A percentile compares a stretch with the other conserved stretches of the same genome.
Conservation (phyloP, 2,113 vertebrate genomes). For the Girardinichthys multiradiatus region DNA sequence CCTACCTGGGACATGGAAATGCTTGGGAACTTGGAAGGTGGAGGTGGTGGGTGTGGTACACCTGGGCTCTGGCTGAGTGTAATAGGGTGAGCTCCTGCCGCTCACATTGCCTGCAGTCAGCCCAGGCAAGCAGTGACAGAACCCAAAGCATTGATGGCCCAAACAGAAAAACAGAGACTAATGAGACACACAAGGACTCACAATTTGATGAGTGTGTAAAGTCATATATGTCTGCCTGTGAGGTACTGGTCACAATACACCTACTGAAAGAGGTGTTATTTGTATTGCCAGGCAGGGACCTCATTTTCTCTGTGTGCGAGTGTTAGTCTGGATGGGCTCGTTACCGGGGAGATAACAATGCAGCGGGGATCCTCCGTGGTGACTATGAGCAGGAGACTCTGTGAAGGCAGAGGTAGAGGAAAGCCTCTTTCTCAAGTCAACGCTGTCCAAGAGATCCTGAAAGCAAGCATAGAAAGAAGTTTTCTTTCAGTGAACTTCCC, state of each 20-base stretch:
- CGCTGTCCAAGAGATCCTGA: constrained; percentile 90
- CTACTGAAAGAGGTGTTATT: constrained; percentile 5
- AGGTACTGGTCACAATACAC: background rate
- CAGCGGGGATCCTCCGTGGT: constrained; percentile 90
- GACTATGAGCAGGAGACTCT: constrained; percentile 90
- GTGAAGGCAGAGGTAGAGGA: constrained; percentile 93
- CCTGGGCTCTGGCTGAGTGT: constrained; percentile 93
- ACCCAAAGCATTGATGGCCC: constrained; percentile 61
- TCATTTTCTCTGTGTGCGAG: background rate
- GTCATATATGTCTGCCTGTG: background rate
- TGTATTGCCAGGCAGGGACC: background rate
- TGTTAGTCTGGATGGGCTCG: constrained; percentile 24
- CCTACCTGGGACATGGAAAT: constrained; percentile 99
- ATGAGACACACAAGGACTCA: constrained; percentile 25
- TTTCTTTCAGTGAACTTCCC: background rate
- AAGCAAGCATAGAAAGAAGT: constrained; percentile 65
- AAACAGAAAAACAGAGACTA: constrained; percentile 39
- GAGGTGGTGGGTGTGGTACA: constrained; percentile 86
- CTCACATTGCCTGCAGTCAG: constrained; percentile 90
- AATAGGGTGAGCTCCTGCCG: constrained; percentile 94
- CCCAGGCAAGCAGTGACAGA: constrained; percentile 81
- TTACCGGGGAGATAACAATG: constrained; percentile 92
- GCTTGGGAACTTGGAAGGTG: constrained; percentile 90
- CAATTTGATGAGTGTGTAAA: background rate
- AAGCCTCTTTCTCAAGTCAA: constrained; percentile 87